Evolutionary conservation across 1,140 invertebrate species (phyloP), one percentile per base, ranked within the genome.

Genomic region (Megathymus violae): DNA sequence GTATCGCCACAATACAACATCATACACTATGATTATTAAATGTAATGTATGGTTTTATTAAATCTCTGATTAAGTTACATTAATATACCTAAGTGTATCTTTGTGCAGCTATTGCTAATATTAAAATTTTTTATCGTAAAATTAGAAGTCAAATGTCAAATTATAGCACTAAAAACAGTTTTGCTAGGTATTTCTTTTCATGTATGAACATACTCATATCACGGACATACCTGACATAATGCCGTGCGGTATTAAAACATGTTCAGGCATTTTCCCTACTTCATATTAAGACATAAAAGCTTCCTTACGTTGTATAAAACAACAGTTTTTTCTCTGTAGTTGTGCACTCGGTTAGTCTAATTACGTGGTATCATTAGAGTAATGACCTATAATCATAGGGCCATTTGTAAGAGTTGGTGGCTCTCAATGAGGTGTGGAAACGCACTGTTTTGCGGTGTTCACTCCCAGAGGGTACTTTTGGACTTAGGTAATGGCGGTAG

Each of bases 371-470:
- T 73, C 80, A 82, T 86, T 83, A 83, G 62, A 31, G 58, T 85
- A 84, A 88, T 88, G 76, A 67, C 73, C 72, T 80, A 79, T 88
- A 84, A 88, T 88, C 76, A 77, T 76, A 67, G 72, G 64, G 73
- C 74, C 34, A 82, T 85, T 85, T 85, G 80, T 84, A 84, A 80
- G 59, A 76, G 69, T 78, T 65, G 80, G 74, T 74, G 75, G 64
- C 41, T 77, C 69, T 67, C 82, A 82, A 82, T 85, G 82, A 85
- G 82, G 82, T 88, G 85, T 82, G 73, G 85, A 88, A 82, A 84
- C 73, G 68, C 69, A 69, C 71, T 74, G 71, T 76, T 85, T 84
- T 83, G 75, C 67, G 77, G 77, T 77, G 40, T 27, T 46, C 59
- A 61, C 70, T 74, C 72, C 74, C 69, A 65, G 64, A 67, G 44